Base-by-base conservation (phyloP, 2,888 invertebrate species). In the Volucella zonaria region DNA sequence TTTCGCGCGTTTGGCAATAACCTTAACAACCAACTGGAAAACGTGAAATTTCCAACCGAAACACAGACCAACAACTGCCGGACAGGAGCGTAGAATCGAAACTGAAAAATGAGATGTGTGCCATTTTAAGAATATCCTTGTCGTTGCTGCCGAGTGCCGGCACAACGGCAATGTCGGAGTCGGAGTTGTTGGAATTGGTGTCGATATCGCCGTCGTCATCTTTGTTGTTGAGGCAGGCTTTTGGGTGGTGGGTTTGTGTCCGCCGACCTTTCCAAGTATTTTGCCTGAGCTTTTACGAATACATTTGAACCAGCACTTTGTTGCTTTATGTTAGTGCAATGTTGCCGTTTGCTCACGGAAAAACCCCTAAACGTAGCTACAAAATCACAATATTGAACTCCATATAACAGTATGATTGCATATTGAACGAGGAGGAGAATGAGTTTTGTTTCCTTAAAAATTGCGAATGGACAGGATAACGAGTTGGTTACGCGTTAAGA, bases 61-160 rank as follows among this genome's bases (percentile, higher is more conserved):
- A 58, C 51, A 62, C 42, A 66, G 70, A 73, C 73, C 85, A 81
- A 67, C 76, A 85, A 85, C 85, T 77, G 67, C 47, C 73, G 73
- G 77, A 80, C 73, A 73, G 43, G 85, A 85, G 85, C 76, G 85
- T 81, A 80, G 76, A 54, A 77, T 80, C 67, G 68, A 80, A 85
- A 85, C 85, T 85, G 85, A 85, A 79, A 66, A 76, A 64, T 85
- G 58, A 52, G 80, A 85, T 85, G 68, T 68, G 76, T 68, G 31
- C 31, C 31, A 31, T 31, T 31, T 31, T 31, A 73, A 56, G 43
- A 71, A 85, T 68, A 73, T 85, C 80, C 67, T 82, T 42, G 52
- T 58, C 56, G 43, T 76, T 51, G 67, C 45, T 14, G 54, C 1
- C 1, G 1, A 23, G 18, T 31, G 31, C 31, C 31, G 31, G 31